Conservation (phyloP, 2,113 vertebrate species). For the Callorhinus ursinus region DNA sequence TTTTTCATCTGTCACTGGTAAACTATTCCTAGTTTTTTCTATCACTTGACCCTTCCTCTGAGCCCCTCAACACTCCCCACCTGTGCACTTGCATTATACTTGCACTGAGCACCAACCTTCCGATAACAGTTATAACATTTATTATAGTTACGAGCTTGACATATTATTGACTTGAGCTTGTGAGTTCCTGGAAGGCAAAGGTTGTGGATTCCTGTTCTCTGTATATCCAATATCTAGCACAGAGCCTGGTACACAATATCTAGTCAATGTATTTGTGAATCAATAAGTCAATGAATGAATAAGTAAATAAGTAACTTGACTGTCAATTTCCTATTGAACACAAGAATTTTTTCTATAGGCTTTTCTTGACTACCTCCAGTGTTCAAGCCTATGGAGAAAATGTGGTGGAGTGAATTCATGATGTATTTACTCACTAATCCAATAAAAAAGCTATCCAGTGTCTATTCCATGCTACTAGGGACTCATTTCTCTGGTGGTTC, state of each 20-base stretch:
- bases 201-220: background rate
- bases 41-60: background rate
- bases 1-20: background rate
- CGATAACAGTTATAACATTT: background rate
- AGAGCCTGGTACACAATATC: background rate
- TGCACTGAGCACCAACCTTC: background rate
- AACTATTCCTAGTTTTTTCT: background rate
- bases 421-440: background rate
- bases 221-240: background rate
- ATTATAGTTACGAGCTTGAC: background rate
- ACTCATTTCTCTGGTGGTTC: background rate
- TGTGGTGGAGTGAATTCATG: background rate
- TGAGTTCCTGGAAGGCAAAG: background rate
- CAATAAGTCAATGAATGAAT: background rate
- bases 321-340: background rate
- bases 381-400: background rate
- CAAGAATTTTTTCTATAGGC: background rate
- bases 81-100: background rate
- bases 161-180: background rate
- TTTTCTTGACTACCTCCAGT: background rate
- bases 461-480: background rate
- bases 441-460: background rate
- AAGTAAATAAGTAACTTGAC: background rate
- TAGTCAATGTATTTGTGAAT: background rate
- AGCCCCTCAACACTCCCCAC: background rate